A percentile compares a stretch with the other conserved stretches of the same genome.
phyloP scores from a whole-genome alignment of 1,140 invertebrate genomes.

The Anthonomus grandis region DNA sequence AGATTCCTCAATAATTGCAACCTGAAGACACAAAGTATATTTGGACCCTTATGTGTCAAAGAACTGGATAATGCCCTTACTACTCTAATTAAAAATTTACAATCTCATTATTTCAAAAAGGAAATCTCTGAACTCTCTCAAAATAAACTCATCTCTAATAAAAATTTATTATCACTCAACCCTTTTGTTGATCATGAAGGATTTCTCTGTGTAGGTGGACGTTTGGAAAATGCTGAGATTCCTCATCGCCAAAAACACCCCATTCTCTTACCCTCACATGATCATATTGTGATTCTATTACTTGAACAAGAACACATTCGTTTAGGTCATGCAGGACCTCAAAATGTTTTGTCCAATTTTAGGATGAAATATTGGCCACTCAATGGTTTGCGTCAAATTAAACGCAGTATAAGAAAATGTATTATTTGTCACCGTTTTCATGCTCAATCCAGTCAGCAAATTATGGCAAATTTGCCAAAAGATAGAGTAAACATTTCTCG shows the following conservation, averaged over 20 bases:
- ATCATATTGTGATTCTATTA: not conserved
- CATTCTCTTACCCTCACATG: not conserved
- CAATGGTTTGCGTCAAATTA: not conserved
- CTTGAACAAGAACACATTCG: conserved; percentile 33
- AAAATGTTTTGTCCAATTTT: conserved; percentile 7
- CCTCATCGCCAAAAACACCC: not conserved
- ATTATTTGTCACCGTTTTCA: conserved; percentile 8
- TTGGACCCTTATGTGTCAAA: not conserved
- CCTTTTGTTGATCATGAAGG: not conserved
- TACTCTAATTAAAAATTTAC: not conserved
- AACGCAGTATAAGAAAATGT: conserved; percentile 6
- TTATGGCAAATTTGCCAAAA: conserved; percentile 18
- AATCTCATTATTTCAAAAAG: not conserved
- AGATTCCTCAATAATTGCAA: not conserved
- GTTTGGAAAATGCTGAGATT: conserved; percentile 1
- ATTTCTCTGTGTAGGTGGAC: not conserved
- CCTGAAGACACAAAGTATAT: not conserved
- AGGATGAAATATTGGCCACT: conserved; percentile 13
- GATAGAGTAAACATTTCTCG: not conserved
- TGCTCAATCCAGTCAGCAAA: not conserved
- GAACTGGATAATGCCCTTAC: not conserved
- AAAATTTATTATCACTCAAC: not conserved
- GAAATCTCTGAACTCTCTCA: not conserved
- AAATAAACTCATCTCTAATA: not conserved
- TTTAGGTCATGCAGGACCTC: conserved; percentile 32